Conservation (phyloP, 2,113 vertebrate species). For the Ranitomeya variabilis region DNA sequence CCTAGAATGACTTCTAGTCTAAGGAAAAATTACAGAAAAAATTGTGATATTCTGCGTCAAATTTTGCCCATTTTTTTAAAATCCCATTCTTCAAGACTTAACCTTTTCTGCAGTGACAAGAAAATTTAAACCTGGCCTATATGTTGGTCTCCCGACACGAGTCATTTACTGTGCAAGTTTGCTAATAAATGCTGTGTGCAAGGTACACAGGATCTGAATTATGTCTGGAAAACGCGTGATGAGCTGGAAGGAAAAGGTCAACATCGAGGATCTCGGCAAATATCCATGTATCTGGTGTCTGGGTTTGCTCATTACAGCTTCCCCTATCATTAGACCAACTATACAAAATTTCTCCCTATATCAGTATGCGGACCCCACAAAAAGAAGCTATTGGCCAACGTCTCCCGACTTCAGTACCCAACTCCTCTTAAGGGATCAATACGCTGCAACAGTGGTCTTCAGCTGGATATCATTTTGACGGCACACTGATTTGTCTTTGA, state of each 20-base stretch:
- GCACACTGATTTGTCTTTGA: too few species aligned
- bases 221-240: background rate
- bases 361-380: too few species aligned
- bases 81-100: background rate
- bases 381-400: too few species aligned
- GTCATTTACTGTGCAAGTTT: background rate
- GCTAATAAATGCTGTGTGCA: background rate
- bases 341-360: too few species aligned
- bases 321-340: too few species aligned
- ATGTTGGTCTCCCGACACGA: background rate
- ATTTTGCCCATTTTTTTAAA: background rate
- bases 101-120: background rate
- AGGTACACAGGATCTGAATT: slow-evolving; percentile 2
- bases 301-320: background rate
- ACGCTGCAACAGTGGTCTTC: too few species aligned
- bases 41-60: too few species aligned
- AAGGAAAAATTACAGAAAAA: too few species aligned
- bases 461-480: too few species aligned
- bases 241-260: background rate
- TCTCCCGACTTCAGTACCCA: too few species aligned
- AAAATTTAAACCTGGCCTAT: background rate
- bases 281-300: background rate
- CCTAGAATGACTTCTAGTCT: too few species aligned
- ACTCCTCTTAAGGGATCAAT: too few species aligned
- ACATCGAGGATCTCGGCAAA: background rate